Percentiles rank a stretch among this genome's conserved stretches.
phyloP scores from a whole-genome alignment of 92 coral and sea anemone species.

The Blastomussa wellsi region DNA sequence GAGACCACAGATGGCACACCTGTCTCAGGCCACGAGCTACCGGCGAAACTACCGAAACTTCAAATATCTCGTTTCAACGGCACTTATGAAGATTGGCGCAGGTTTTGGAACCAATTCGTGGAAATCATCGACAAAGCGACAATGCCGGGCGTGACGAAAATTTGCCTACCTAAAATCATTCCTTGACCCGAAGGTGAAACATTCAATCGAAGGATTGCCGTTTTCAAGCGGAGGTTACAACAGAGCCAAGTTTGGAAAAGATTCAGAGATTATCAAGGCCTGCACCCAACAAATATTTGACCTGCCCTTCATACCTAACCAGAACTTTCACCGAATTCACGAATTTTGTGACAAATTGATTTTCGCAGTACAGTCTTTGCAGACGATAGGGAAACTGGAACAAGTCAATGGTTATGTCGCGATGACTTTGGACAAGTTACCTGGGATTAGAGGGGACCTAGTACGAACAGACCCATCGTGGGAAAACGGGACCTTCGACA shows the following conservation, averaged over 20 bases:
- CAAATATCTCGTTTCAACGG: conserved; percentile 36
- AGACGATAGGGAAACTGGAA: conserved; percentile 38
- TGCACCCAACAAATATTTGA: conserved; percentile 29
- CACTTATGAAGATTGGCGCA: conserved; percentile 39
- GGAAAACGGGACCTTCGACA: conserved; percentile 26
- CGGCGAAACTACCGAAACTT: conserved; percentile 51
- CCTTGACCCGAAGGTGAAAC: conserved; percentile 33
- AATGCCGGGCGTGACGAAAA: conserved; percentile 37
- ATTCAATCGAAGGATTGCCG: conserved; percentile 41
- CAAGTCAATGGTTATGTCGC: conserved; percentile 32
- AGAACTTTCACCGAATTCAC: conserved; percentile 34
- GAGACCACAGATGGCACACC: not conserved
- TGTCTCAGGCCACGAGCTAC: not conserved
- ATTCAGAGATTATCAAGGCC: conserved; percentile 35
- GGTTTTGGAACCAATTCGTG: conserved; percentile 42
- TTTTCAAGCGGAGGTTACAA: conserved; percentile 46
- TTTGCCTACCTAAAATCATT: conserved; percentile 43
- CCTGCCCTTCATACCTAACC: conserved; percentile 25
- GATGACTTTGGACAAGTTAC: conserved; percentile 53
- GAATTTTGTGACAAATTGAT: conserved; percentile 56
- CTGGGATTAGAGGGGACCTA: conserved; percentile 33
- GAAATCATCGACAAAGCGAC: conserved; percentile 39
- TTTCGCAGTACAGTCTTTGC: conserved; percentile 40
- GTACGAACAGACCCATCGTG: too few relatives aligned
- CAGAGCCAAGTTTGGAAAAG: conserved; percentile 49